A percentile compares a stretch with the other conserved stretches of the same genome.
Evolutionary conservation across 2,113 vertebrate species (phyloP).

Genomic region (Oophaga pumilio): DNA sequence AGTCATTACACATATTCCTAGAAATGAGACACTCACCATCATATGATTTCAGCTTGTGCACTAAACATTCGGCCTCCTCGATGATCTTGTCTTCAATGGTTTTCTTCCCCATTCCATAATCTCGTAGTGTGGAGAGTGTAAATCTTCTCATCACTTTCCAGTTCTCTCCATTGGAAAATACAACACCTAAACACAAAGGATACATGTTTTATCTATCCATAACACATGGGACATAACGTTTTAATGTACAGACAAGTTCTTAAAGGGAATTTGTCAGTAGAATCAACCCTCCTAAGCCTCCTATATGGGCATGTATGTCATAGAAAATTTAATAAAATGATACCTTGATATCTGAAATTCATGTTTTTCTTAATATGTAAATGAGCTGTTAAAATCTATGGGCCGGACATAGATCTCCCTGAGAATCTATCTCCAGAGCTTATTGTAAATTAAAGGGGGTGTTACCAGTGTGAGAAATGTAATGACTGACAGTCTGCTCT

Average conservation of each 20-base stretch:
- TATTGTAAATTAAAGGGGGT: too few species aligned
- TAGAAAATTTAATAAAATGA: too few species aligned
- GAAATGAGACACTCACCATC: background rate
- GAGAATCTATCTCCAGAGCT: too few species aligned
- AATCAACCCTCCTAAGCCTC: too few species aligned
- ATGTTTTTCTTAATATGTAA: too few species aligned
- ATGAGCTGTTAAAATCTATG: too few species aligned
- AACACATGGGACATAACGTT: background rate
- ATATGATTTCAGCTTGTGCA: background rate
- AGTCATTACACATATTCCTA: background rate
- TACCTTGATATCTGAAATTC: too few species aligned
- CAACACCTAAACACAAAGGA: constrained; percentile 59
- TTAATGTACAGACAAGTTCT: background rate
- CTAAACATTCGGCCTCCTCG: constrained; percentile 1
- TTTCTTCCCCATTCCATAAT: constrained; percentile 47
- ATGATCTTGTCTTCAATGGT: constrained; percentile 7
- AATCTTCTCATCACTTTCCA: constrained; percentile 57
- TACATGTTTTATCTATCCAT: background rate
- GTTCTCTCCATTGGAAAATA: constrained; percentile 64
- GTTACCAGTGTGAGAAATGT: too few species aligned
- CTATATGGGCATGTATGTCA: too few species aligned
- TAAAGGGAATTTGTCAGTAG: background rate
- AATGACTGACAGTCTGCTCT: too few species aligned
- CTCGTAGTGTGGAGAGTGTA: constrained; percentile 62
- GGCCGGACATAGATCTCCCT: too few species aligned